These are phyloP conservation scores for Charina bottae DNA, from an alignment of 2,113 vertebrate genomes.

Conservation along the genomic window DNA sequence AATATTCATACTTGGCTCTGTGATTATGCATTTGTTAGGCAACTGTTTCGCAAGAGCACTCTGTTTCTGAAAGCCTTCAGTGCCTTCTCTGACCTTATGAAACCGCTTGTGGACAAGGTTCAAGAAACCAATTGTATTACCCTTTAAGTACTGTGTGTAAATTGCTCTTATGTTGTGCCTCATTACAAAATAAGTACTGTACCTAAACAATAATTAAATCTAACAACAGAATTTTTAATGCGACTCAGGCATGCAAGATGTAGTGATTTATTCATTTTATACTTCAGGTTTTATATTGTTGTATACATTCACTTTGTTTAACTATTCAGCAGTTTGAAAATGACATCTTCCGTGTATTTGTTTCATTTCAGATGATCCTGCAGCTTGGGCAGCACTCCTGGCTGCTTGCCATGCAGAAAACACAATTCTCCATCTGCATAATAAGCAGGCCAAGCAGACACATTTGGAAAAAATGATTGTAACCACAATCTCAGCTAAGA, in stretches of 20 bases:
- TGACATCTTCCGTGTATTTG: constrained; percentile 26
- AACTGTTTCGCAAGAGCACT: not conserved
- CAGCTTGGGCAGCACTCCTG: constrained; percentile 90
- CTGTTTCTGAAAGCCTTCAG: no score
- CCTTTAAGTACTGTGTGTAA: not conserved
- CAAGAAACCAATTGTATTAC: not conserved
- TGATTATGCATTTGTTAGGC: no score
- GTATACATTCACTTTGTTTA: constrained; percentile 10
- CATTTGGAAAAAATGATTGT: constrained; percentile 79
- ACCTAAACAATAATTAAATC: not conserved
- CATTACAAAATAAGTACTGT: not conserved
- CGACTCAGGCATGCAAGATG: not conserved
- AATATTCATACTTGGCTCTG: not conserved
- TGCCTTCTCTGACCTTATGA: not conserved
- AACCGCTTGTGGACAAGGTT: not conserved
- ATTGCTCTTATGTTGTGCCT: not conserved
- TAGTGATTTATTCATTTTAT: not conserved
- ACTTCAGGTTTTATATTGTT: not conserved
- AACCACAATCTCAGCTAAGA: constrained; percentile 86
- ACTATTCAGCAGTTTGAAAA: constrained; percentile 21
- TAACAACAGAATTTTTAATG: not conserved
- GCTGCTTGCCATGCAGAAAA: constrained; percentile 90
- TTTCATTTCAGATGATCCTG: constrained; percentile 86
- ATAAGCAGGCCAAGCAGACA: constrained; percentile 68
- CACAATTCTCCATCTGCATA: constrained; percentile 76